A percentile compares a stretch with the other conserved stretches of the same genome.
These are phyloP conservation scores for Allygus modestus DNA, from an alignment of 2,888 invertebrate genomes.

Conservation along the genomic window DNA sequence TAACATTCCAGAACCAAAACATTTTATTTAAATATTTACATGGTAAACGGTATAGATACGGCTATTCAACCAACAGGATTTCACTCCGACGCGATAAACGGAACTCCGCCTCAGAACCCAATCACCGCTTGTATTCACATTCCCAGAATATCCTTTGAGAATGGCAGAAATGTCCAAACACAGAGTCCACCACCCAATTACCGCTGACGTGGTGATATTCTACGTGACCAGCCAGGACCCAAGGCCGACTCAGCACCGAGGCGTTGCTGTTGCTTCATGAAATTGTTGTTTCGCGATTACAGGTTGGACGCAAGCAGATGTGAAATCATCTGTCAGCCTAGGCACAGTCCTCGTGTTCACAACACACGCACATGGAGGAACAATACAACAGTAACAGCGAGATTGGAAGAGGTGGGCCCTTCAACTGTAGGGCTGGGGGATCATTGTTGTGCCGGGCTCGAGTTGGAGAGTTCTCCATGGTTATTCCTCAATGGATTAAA, in stretches of 20 bases:
- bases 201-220: background rate
- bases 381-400: background rate
- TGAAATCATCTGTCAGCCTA: constrained; percentile 46
- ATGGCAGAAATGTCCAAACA: no score
- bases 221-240: background rate
- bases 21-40: no score
- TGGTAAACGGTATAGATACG: no score
- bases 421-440: constrained; percentile 16
- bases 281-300: constrained; percentile 20
- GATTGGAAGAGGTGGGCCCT: no score
- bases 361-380: constrained; percentile 1
- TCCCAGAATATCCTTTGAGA: background rate
- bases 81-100: no score
- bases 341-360: background rate
- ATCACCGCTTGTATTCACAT: background rate
- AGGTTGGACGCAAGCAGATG: constrained; percentile 45
- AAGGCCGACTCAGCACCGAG: background rate
- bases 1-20: no score
- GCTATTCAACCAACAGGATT: no score
- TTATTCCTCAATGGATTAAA: no score
- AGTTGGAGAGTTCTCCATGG: background rate
- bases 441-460: background rate
- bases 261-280: constrained; percentile 28
- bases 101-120: no score
- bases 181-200: background rate